phyloP scores from a whole-genome alignment of 2,113 vertebrate species.

The Galeopterus variegatus region DNA sequence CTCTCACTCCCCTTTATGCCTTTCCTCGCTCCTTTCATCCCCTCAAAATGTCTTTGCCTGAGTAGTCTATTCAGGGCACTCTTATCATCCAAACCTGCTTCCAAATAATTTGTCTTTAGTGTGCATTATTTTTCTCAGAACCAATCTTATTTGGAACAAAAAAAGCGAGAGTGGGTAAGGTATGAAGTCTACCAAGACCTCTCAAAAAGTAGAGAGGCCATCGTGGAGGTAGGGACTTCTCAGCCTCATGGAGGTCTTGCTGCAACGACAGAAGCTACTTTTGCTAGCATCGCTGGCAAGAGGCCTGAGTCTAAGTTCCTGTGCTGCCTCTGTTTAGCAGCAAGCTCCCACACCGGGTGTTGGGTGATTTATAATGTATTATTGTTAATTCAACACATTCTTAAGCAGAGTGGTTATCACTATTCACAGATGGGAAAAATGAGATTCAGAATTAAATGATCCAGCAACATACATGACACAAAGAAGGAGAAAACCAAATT shows the following conservation, averaged over 20 bases:
- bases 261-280: background rate
- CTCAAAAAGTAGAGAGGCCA: background rate
- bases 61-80: background rate
- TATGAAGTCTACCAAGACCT: background rate
- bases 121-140: background rate
- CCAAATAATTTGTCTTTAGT: background rate
- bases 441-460: background rate
- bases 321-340: background rate
- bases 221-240: background rate
- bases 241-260: background rate
- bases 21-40: rapidly evolving
- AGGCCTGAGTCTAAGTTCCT: background rate
- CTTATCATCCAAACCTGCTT: background rate
- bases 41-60: background rate
- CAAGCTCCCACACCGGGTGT: background rate
- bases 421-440: background rate
- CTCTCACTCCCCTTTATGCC: background rate
- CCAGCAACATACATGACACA: background rate
- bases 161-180: background rate
- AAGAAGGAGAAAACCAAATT: background rate
- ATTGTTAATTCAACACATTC: background rate
- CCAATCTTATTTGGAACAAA: background rate
- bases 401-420: background rate
- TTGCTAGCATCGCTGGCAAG: background rate
- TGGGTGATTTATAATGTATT: background rate